Evolutionary conservation across 2,888 invertebrate genomes (phyloP).

Genomic region (Seladonia tumulorum): DNA sequence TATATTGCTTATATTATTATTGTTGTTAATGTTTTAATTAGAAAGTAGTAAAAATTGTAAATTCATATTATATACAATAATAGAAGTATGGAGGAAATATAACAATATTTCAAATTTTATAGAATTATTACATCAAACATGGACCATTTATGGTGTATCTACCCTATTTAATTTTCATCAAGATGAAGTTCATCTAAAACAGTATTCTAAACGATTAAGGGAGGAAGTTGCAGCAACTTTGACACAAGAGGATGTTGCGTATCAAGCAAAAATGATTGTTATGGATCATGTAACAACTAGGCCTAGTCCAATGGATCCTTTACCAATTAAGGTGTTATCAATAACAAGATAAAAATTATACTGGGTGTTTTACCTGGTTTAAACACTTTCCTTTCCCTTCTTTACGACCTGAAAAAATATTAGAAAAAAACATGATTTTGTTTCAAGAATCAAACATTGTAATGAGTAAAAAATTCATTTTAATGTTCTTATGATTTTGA

Average conservation of each 20-base stretch:
- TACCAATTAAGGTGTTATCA: slow-evolving; percentile 72
- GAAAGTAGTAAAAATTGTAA: background rate
- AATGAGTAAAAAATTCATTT: background rate
- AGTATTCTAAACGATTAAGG: slow-evolving; percentile 79
- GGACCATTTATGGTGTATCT: slow-evolving; percentile 81
- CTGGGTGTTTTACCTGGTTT: background rate
- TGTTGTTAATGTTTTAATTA: background rate
- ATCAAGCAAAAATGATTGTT: slow-evolving; percentile 73
- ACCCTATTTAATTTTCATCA: slow-evolving; percentile 77
- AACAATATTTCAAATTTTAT: slow-evolving; percentile 15
- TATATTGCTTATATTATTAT: background rate
- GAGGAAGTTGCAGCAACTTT: slow-evolving; percentile 78
- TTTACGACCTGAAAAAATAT: background rate
- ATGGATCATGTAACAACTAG: slow-evolving; percentile 60
- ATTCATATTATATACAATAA: background rate
- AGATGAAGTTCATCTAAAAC: slow-evolving; percentile 77
- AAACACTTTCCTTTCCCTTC: background rate
- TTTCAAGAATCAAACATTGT: background rate
- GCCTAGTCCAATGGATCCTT: slow-evolving; percentile 68
- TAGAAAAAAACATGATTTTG: background rate
- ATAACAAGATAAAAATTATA: slow-evolving; percentile 11
- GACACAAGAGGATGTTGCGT: slow-evolving; percentile 76
- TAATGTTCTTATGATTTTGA: background rate
- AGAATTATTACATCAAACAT: slow-evolving; percentile 80
- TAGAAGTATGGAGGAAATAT: background rate